Percentiles rank a stretch among this genome's conserved stretches.
phyloP scores from a whole-genome alignment of 2,797 vertebrate species.

The Gambusia yucatana region DNA sequence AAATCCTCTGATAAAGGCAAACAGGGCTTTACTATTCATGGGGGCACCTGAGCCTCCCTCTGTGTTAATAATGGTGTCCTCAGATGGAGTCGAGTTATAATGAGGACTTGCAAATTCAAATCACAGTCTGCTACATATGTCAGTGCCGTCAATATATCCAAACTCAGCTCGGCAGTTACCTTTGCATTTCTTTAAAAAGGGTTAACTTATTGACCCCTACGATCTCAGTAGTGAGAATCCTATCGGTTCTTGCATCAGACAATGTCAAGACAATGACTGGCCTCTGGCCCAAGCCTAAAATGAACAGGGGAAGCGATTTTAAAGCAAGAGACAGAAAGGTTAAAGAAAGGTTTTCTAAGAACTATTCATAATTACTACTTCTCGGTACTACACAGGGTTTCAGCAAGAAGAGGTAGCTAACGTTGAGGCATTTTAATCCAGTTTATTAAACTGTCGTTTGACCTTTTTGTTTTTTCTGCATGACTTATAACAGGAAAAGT shows the following conservation, averaged over 20 bases:
- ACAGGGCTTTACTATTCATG: constrained; percentile 78
- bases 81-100: constrained; percentile 71
- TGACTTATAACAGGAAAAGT: constrained; percentile 25
- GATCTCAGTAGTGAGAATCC: constrained; percentile 50
- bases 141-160: constrained; percentile 73
- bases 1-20: constrained; percentile 73
- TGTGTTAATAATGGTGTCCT: constrained; percentile 77
- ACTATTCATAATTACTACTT: constrained; percentile 43
- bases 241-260: constrained; percentile 65
- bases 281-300: constrained; percentile 54
- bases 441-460: constrained; percentile 38
- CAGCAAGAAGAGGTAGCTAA: constrained; percentile 38
- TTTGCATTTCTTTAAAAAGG: constrained; percentile 51
- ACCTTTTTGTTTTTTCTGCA: constrained; percentile 26
- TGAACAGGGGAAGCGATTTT: constrained; percentile 53
- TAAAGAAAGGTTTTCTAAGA: constrained; percentile 24
- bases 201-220: constrained; percentile 55
- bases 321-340: constrained; percentile 41
- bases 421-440: constrained; percentile 37
- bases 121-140: constrained; percentile 76
- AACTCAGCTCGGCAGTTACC: constrained; percentile 44
- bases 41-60: constrained; percentile 54
- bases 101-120: constrained; percentile 77
- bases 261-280: constrained; percentile 72
- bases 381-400: constrained; percentile 37